Evolutionary conservation across 2,113 vertebrate species (phyloP).

Genomic region (Neomonachus schauinslandi): DNA sequence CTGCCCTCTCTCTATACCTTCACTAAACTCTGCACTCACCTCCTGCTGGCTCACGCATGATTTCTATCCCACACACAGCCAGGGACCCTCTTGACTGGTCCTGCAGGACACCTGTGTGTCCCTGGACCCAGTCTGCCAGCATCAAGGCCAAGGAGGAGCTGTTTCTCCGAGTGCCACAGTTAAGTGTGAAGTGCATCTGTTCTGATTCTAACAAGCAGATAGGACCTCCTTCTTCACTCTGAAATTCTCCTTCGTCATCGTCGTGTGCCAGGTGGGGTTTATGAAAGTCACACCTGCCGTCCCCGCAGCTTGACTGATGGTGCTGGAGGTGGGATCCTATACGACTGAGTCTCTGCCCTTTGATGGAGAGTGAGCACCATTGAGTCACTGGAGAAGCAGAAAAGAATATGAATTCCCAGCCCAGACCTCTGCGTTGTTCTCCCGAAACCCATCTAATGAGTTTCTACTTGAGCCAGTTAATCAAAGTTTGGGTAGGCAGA

Average conservation of each 20-base stretch:
- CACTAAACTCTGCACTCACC: not conserved
- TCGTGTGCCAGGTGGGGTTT: accelerated
- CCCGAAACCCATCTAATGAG: not conserved
- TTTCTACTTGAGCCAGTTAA: not conserved
- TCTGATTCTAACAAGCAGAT: not conserved
- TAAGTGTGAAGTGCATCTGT: not conserved
- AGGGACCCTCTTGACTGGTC: not conserved
- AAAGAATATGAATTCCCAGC: not conserved
- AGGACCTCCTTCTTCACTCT: not conserved
- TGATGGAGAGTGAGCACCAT: not conserved
- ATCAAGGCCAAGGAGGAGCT: not conserved
- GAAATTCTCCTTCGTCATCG: not conserved
- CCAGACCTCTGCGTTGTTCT: not conserved
- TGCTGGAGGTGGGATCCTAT: not conserved
- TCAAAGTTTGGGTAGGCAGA: not conserved
- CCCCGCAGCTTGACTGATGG: not conserved
- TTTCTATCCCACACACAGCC: not conserved
- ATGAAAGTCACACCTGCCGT: accelerated
- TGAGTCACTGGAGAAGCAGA: not conserved
- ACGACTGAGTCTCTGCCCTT: not conserved
- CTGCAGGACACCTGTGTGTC: not conserved
- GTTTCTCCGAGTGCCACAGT: not conserved
- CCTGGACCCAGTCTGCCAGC: not conserved
- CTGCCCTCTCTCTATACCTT: not conserved
- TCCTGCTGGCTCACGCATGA: not conserved